Evolutionary conservation across 2,797 vertebrate species (phyloP), one percentile per base, ranked within the genome.

Genomic region (Danio kyathit): DNA sequence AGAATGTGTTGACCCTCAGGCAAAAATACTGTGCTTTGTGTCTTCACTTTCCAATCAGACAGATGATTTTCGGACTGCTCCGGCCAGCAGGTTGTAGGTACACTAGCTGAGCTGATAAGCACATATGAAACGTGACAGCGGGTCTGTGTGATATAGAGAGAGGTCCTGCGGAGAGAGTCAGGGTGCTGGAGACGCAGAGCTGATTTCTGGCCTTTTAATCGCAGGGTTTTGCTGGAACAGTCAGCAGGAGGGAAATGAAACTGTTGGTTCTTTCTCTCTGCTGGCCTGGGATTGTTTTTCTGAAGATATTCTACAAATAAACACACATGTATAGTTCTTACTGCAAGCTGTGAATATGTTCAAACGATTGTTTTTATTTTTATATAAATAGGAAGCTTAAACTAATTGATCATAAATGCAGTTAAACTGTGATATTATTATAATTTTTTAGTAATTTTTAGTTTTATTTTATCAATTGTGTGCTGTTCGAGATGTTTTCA

Each of bases 151-250:
- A 65, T 54, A 65, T 52, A 21, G n/a, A 65, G 48, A 76, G 48
- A 66, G 61, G 9, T 29, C 74, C 14, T 65, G 74, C 17, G 6
- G 61, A 43, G 61, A 43, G 74, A 66, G 63, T 76, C 61, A 44
- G 61, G 38, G 49, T 43, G 40, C 40, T 65, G 74, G 17, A 54
- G 61, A 76, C 63, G 19, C 17, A 1, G n/a, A 57, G 40, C 52
- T 59, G 52, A 73, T 59, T 73, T 73, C 70, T 43, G 2, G 2
- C 13, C 13, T 48, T 73, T 74, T 60, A 60, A 74, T 74, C 71
- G 9, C 3, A 21, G 71, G 54, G 19, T 73, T 73, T 73, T n/a
- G 54, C 41, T 44, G 63, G 54, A 77, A 56, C 9, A 29, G 51
- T 56, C 61, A 67, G 40, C 51, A 48, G 63, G 16, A 46, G 49